Evolutionary conservation across 1,140 invertebrate genomes (phyloP).

Genomic region (Tetragonula clypearis): DNA sequence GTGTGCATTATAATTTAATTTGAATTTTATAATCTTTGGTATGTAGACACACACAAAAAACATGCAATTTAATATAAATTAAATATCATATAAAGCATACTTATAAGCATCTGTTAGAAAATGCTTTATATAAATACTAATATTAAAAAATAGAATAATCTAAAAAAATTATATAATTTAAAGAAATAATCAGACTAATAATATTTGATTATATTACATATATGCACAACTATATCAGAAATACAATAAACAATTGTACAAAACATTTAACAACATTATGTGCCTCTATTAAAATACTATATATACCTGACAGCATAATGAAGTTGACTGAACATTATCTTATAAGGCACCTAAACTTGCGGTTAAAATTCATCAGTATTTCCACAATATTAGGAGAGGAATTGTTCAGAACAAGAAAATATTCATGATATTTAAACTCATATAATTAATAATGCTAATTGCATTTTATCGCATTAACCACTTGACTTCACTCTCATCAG

Average conservation of each 20-base stretch:
- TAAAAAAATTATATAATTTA: neutral
- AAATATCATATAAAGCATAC: conserved; percentile 16
- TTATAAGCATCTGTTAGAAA: conserved; percentile 26
- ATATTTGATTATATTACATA: conserved; percentile 11
- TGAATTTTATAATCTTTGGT: conserved; percentile 36
- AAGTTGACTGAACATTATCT: conserved; percentile 30
- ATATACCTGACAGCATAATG: conserved; percentile 23
- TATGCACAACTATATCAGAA: neutral
- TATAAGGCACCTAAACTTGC: conserved; percentile 43
- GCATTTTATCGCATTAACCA: conserved; percentile 52
- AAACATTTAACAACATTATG: conserved; percentile 23
- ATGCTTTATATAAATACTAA: conserved; percentile 12
- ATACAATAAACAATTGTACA: conserved; percentile 11
- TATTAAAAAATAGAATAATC: neutral
- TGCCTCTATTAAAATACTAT: conserved; percentile 38
- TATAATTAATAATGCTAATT: conserved; percentile 53
- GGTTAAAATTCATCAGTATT: conserved; percentile 33
- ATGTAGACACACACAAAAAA: conserved; percentile 16
- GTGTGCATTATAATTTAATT: conserved; percentile 13
- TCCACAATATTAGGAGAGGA: conserved; percentile 30
- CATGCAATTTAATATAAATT: conserved; percentile 32
- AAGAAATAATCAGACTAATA: conserved; percentile 18
- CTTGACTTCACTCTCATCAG: conserved; percentile 63
- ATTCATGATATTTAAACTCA: conserved; percentile 48
- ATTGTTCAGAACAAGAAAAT: conserved; percentile 42